Percentiles rank a stretch among this genome's conserved stretches.
phyloP scores from a whole-genome alignment of 2,888 invertebrate genomes.

The Nebria brevicollis region DNA sequence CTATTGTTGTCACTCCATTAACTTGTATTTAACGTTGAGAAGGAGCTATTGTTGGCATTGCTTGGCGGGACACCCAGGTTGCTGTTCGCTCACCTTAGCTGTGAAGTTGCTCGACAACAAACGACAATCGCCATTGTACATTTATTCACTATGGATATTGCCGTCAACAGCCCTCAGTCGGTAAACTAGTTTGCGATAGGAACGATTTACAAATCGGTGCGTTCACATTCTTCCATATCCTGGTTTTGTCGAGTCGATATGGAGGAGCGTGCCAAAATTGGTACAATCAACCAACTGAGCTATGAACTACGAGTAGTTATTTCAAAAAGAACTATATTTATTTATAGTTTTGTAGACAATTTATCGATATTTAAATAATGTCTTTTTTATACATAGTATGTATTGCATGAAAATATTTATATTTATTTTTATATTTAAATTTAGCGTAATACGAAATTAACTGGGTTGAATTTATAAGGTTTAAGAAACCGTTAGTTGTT shows the following conservation, averaged over 20 bases:
- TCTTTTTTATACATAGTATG: too few species aligned
- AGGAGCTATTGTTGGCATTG: slow-evolving; percentile 10
- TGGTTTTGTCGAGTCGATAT: not conserved
- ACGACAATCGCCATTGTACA: slow-evolving; percentile 7
- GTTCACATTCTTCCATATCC: not conserved
- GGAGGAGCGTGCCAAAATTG: slow-evolving; percentile 14
- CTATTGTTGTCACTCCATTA: slow-evolving; percentile 60
- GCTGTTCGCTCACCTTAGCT: not conserved
- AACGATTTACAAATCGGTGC: not conserved
- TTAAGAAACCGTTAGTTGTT: too few species aligned
- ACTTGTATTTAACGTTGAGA: slow-evolving; percentile 59
- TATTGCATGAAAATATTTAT: too few species aligned
- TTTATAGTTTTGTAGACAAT: too few species aligned
- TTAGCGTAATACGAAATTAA: too few species aligned
- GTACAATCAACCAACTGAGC: slow-evolving; percentile 6
- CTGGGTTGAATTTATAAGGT: too few species aligned
- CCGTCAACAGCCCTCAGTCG: not conserved
- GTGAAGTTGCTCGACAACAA: slow-evolving; percentile 7
- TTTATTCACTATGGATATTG: not conserved
- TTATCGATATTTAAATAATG: too few species aligned
- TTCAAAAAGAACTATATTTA: not conserved
- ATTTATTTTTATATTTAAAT: too few species aligned
- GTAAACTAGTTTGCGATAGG: not conserved
- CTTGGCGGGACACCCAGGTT: slow-evolving; percentile 34
- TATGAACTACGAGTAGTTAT: not conserved